phyloP scores from a whole-genome alignment of 2,888 invertebrate genomes.

The Morpho deidamia region DNA sequence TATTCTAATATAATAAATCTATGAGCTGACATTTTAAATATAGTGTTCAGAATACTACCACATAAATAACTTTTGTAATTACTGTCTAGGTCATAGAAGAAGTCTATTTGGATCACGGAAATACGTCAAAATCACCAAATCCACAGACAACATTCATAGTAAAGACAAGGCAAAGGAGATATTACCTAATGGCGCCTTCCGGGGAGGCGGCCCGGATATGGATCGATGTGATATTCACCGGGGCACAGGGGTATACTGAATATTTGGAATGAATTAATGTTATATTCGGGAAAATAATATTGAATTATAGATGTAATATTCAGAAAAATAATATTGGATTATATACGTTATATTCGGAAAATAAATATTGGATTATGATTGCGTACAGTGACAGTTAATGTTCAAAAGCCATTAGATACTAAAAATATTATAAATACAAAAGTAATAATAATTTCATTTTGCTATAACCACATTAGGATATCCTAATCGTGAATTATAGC shows the following conservation, averaged over 20 bases:
- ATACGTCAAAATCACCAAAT: conserved; percentile 93
- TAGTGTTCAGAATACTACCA: too few relatives aligned
- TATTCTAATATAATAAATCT: too few relatives aligned
- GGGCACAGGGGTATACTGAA: conserved; percentile 90
- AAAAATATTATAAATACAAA: too few relatives aligned
- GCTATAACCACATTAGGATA: too few relatives aligned
- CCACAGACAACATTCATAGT: conserved; percentile 96
- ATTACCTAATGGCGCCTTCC: conserved; percentile 94
- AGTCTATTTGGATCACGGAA: conserved; percentile 97
- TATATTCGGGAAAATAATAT: not conserved
- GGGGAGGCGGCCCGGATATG: conserved; percentile 97
- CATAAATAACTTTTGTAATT: not conserved
- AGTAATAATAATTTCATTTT: too few relatives aligned
- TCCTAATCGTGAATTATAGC: too few relatives aligned
- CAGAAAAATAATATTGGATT: not conserved
- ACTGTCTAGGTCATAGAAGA: conserved; percentile 92
- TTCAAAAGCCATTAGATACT: too few relatives aligned
- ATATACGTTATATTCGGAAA: not conserved
- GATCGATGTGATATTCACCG: conserved; percentile 97
- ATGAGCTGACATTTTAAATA: too few relatives aligned
- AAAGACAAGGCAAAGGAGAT: conserved; percentile 93
- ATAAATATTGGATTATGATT: too few relatives aligned
- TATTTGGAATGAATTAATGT: conserved; percentile 44
- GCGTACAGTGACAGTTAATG: too few relatives aligned
- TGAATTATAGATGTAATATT: not conserved